A percentile compares a stretch with the other conserved stretches of the same genome.
Conservation (phyloP, 1,140 invertebrate genomes). For the Capitella teleta region DNA sequence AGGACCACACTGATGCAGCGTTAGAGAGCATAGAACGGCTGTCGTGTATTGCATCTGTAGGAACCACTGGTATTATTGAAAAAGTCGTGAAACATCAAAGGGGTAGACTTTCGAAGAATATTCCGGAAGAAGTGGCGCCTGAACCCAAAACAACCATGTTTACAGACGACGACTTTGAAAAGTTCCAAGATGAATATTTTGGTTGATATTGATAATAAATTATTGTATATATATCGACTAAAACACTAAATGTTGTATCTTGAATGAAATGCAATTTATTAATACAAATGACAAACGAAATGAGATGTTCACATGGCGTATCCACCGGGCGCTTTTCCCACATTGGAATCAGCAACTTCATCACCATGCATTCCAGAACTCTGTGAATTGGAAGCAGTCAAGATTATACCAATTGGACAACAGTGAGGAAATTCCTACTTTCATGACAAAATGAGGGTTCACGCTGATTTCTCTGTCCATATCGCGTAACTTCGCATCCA, state of each 20-base stretch:
- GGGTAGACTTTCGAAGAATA: background rate
- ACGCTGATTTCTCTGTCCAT: conserved; percentile 91
- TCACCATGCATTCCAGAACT: conserved; percentile 52
- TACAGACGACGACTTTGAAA: conserved; percentile 47
- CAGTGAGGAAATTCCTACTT: conserved; percentile 38
- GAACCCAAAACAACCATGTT: conserved; percentile 28
- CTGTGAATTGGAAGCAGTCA: conserved; percentile 17
- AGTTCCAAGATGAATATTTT: conserved; percentile 45
- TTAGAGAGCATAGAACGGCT: no score
- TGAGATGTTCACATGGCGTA: conserved; percentile 27
- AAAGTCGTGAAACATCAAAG: background rate
- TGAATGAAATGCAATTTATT: conserved; percentile 1
- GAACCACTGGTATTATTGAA: background rate
- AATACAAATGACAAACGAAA: background rate
- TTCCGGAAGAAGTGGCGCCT: background rate
- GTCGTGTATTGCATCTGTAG: background rate
- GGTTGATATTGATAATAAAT: conserved; percentile 15
- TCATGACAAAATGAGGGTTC: conserved; percentile 74
- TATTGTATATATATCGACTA: background rate
- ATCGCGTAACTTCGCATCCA: conserved; percentile 72
- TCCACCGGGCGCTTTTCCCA: conserved; percentile 39
- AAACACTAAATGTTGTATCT: background rate
- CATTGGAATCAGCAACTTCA: conserved; percentile 47
- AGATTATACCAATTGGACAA: background rate
- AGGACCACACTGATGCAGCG: background rate